Percentiles rank a stretch among this genome's conserved stretches.
phyloP scores from a whole-genome alignment of 64 coral and sea anemone species.

The Pocillopora verrucosa region DNA sequence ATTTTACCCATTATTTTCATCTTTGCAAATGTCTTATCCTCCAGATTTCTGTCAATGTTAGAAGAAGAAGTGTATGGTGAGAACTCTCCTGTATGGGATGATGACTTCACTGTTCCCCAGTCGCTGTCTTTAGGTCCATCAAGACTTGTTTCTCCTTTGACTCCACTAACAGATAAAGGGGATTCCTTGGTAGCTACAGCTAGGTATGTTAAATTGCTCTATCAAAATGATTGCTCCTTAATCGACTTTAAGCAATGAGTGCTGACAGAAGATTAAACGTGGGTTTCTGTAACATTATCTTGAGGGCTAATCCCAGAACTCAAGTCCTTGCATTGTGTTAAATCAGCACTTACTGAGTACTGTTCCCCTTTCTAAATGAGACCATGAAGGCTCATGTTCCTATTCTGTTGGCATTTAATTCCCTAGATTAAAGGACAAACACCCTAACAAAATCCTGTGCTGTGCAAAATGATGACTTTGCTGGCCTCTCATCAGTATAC shows the following conservation, averaged over 20 bases:
- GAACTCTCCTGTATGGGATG: conserved; percentile 92
- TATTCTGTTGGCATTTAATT: too few relatives aligned
- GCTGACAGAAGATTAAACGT: not conserved
- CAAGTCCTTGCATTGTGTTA: too few relatives aligned
- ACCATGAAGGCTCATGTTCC: too few relatives aligned
- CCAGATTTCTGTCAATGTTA: conserved; percentile 85
- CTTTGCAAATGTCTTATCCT: not conserved
- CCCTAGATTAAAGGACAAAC: too few relatives aligned
- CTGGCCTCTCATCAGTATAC: too few relatives aligned
- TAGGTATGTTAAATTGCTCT: conserved; percentile 3
- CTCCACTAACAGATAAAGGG: conserved; percentile 55
- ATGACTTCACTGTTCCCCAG: conserved; percentile 90
- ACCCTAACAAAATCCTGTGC: too few relatives aligned
- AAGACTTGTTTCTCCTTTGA: conserved; percentile 61
- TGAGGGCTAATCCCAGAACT: too few relatives aligned
- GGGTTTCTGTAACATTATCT: too few relatives aligned
- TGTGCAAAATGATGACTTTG: too few relatives aligned
- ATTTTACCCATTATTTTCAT: not conserved
- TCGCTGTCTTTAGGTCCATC: conserved; percentile 80
- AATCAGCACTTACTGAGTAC: too few relatives aligned
- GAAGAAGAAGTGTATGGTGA: conserved; percentile 96
- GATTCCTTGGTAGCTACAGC: conserved; percentile 46
- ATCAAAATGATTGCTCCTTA: not conserved
- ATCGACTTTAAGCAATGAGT: not conserved
- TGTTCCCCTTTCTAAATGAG: too few relatives aligned